Conservation (phyloP, 2,888 invertebrate species). For the Noctuana brunneofusca region DNA sequence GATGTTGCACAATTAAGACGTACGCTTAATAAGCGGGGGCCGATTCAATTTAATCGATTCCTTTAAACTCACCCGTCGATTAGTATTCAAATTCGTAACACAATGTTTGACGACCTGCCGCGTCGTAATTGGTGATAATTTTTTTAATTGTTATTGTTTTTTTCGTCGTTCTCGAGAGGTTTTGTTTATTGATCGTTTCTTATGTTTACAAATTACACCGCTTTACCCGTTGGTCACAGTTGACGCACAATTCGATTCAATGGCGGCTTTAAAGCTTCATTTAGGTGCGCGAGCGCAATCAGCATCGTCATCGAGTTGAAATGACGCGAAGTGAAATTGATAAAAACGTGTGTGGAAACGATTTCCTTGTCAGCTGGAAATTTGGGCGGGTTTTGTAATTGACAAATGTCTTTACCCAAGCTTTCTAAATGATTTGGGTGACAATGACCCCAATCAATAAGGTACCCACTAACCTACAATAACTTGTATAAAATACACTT, state of each 20-base stretch:
- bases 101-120: conserved; percentile 63
- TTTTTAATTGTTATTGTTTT: conserved; percentile 63
- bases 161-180: conserved; percentile 26
- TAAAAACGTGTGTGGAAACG: background rate
- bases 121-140: conserved; percentile 68
- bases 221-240: conserved; percentile 34
- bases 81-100: conserved; percentile 70
- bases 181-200: conserved; percentile 34
- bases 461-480: background rate
- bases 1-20: conserved; percentile 68
- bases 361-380: conserved; percentile 7
- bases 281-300: conserved; percentile 10
- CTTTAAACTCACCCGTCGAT: conserved; percentile 58
- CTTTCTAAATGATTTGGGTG: conserved; percentile 8
- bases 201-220: conserved; percentile 34
- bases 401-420: conserved; percentile 11
- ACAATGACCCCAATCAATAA: background rate
- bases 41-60: conserved; percentile 67
- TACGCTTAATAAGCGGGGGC: conserved; percentile 61
- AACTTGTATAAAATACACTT: background rate
- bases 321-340: conserved; percentile 6
- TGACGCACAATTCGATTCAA: conserved; percentile 33
- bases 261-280: conserved; percentile 36
- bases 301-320: background rate
- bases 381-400: background rate